A percentile compares a stretch with the other conserved stretches of the same genome.
These are phyloP conservation scores for Panagrolaimus sp. DNA, from an alignment of 1,140 invertebrate genomes.

Conservation along the genomic window DNA sequence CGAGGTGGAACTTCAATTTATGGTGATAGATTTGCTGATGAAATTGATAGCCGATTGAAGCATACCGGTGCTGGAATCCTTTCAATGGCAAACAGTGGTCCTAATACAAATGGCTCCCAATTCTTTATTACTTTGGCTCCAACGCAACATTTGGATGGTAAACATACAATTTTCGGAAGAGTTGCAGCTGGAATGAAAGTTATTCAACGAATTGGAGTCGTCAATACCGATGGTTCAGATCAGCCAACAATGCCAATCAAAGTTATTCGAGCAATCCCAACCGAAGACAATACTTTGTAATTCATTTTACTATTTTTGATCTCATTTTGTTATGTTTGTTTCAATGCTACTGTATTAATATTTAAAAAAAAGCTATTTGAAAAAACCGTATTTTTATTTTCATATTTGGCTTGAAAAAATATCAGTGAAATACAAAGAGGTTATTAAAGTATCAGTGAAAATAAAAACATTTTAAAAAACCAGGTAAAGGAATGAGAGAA, in stretches of 20 bases:
- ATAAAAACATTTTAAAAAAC: too few relatives aligned
- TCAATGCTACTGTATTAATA: too few relatives aligned
- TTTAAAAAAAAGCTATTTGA: too few relatives aligned
- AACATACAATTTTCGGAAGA: slow-evolving; percentile 88
- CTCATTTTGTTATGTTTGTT: slow-evolving; percentile 14
- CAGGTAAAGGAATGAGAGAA: too few relatives aligned
- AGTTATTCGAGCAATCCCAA: slow-evolving; percentile 28
- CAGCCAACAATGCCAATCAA: slow-evolving; percentile 11
- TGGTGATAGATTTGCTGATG: slow-evolving; percentile 87
- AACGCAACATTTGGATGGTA: slow-evolving; percentile 93
- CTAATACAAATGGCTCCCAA: slow-evolving; percentile 92
- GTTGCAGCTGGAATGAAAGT: slow-evolving; percentile 62
- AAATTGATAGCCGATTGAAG: slow-evolving; percentile 86
- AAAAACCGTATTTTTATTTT: too few relatives aligned
- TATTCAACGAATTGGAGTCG: slow-evolving; percentile 25
- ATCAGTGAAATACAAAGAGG: too few relatives aligned
- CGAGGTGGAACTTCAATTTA: slow-evolving; percentile 93
- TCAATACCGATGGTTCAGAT: slow-evolving; percentile 19
- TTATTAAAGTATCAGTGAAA: too few relatives aligned
- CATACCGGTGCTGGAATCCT: slow-evolving; percentile 81
- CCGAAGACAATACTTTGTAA: slow-evolving; percentile 2
- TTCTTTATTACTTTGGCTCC: slow-evolving; percentile 95
- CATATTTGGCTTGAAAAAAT: too few relatives aligned
- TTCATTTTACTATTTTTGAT: not conserved
- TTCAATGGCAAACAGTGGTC: slow-evolving; percentile 90